phyloP scores from a whole-genome alignment of 2,888 invertebrate genomes.

The Rhagophthalmus giganteus region DNA sequence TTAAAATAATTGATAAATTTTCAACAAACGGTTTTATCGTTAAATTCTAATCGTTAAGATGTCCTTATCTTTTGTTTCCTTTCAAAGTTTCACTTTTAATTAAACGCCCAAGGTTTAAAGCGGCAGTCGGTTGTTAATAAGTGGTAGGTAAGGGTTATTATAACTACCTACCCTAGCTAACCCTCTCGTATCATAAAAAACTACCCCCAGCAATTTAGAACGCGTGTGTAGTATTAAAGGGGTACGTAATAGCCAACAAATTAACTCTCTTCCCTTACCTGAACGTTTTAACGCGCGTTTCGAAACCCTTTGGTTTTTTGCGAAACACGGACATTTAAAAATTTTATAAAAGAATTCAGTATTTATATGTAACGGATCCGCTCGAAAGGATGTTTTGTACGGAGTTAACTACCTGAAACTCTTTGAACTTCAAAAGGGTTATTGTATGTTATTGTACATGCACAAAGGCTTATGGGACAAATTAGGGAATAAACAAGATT shows the following conservation, averaged over 20 bases:
- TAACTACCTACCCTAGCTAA: slow-evolving; percentile 10
- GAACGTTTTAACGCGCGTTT: slow-evolving; percentile 11
- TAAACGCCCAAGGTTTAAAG: no score
- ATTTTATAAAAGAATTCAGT: slow-evolving; percentile 21
- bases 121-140: no score
- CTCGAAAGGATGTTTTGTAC: slow-evolving; percentile 26
- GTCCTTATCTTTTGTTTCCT: no score
- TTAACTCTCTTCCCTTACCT: slow-evolving; percentile 20
- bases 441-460: slow-evolving; percentile 25
- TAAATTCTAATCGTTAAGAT: no score
- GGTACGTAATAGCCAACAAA: slow-evolving; percentile 23
- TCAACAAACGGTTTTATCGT: no score
- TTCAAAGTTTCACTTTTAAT: no score
- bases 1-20: no score
- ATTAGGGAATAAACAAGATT: slow-evolving; percentile 26
- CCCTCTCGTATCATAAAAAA: slow-evolving; percentile 17
- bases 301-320: slow-evolving; percentile 13
- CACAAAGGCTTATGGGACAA: slow-evolving; percentile 28
- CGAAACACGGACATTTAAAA: slow-evolving; percentile 6
- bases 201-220: slow-evolving; percentile 17
- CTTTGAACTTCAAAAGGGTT: slow-evolving; percentile 27
- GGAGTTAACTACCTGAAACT: slow-evolving; percentile 34
- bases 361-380: slow-evolving; percentile 25
- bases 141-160: no score
- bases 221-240: slow-evolving; percentile 27